Percentiles rank a stretch among this genome's conserved stretches.
phyloP scores from a whole-genome alignment of 2,113 vertebrate species.

The Himantopus leucocephalus region DNA sequence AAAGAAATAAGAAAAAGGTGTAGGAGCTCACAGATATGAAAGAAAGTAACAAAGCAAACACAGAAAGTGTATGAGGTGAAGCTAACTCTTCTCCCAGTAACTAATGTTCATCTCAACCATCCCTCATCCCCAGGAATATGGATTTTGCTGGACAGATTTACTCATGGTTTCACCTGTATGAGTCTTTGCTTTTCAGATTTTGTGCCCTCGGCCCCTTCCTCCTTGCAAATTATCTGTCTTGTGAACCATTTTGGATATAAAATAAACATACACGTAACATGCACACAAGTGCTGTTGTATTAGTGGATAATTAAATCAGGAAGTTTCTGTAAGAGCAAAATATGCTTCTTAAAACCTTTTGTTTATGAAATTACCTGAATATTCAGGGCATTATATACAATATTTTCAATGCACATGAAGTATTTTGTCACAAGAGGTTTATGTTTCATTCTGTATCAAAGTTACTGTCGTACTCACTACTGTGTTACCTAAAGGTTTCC shows the following conservation, averaged over 20 bases:
- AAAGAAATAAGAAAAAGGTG: background rate
- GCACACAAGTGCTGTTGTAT: background rate
- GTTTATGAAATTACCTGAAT: background rate
- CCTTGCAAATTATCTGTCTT: background rate
- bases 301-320: background rate
- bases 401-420: background rate
- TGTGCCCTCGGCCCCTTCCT: background rate
- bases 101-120: background rate
- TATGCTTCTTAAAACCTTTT: background rate
- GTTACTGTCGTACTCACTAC: background rate
- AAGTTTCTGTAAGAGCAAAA: background rate
- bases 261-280: background rate
- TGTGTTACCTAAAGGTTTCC: background rate
- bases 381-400: background rate
- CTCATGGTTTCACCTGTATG: background rate
- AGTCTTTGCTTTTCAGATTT: background rate
- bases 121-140: background rate
- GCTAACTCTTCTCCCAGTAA: background rate
- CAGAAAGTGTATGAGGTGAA: background rate
- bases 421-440: background rate
- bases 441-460: background rate
- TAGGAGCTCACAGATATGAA: background rate
- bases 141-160: background rate
- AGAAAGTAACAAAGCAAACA: background rate
- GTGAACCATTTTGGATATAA: background rate